Evolutionary conservation across 2,888 invertebrate species (phyloP).

Genomic region (Aromia moschata): DNA sequence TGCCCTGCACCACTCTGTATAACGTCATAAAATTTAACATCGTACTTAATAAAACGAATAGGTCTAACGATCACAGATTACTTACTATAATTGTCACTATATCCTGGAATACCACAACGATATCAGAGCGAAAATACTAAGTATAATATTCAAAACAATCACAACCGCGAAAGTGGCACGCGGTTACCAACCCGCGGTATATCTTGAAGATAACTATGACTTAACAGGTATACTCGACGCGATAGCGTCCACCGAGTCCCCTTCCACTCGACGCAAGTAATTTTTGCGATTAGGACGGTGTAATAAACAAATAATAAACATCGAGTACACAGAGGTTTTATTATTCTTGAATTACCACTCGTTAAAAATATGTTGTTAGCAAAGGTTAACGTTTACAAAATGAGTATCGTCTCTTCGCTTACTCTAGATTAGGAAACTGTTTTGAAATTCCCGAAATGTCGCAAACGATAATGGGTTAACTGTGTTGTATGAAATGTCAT

Average conservation of each 20-base stretch:
- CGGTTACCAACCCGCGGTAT: neutral
- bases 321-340: conserved; percentile 17
- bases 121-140: neutral
- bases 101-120: neutral
- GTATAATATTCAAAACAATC: neutral
- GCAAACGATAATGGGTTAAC: neutral
- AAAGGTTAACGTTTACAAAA: conserved; percentile 20
- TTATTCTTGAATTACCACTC: conserved; percentile 20
- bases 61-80: neutral
- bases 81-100: neutral
- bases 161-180: conserved; percentile 9
- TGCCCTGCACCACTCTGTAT: too few relatives aligned
- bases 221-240: neutral
- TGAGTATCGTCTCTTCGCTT: too few relatives aligned
- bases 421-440: conserved; percentile 13
- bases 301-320: conserved; percentile 29
- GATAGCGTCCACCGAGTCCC: conserved; percentile 4
- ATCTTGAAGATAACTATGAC: conserved; percentile 5
- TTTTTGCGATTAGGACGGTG: conserved; percentile 27
- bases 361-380: conserved; percentile 21
- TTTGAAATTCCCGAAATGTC: neutral
- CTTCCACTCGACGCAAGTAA: neutral
- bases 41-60: too few relatives aligned
- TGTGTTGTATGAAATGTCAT: neutral
- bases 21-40: too few relatives aligned